Conservation (phyloP, 2,797 vertebrate species). For the Scomberomorus guttatus region DNA sequence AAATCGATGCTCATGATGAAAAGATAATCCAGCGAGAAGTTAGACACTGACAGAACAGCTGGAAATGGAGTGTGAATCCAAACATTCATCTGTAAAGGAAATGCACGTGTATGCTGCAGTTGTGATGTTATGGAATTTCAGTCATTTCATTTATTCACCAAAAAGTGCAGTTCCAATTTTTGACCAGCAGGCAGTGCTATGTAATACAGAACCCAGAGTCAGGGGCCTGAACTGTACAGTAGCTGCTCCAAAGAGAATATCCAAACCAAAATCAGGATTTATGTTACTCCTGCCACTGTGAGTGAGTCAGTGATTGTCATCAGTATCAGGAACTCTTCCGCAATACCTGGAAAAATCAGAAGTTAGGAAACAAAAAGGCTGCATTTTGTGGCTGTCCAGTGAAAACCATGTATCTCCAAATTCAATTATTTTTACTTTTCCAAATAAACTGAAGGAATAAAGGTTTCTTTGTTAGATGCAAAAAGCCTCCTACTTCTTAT, state of each 20-base stretch:
- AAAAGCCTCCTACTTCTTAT: not conserved
- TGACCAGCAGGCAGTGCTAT: conserved; percentile 84
- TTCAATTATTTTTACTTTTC: not conserved
- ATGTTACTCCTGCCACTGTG: conserved; percentile 14
- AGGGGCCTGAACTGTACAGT: conserved; percentile 20
- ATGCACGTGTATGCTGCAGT: conserved; percentile 33
- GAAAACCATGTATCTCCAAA: not conserved
- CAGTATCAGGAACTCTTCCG: not conserved
- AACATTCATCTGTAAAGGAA: conserved; percentile 3
- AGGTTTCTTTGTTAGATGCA: not conserved
- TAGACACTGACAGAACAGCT: conserved; percentile 2
- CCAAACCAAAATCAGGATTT: conserved; percentile 45
- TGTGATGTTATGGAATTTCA: conserved; percentile 62
- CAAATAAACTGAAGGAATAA: not conserved
- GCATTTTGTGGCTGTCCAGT: not conserved
- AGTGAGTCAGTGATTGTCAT: conserved; percentile 9
- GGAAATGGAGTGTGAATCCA: conserved; percentile 1
- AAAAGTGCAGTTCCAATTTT: conserved; percentile 42
- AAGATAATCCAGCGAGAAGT: not conserved
- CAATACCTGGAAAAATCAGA: conserved; percentile 2
- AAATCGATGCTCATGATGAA: not conserved
- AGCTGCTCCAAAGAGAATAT: conserved; percentile 40
- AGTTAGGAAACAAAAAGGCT: not conserved
- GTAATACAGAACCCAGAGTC: conserved; percentile 64
- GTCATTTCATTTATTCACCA: conserved; percentile 62